Percentiles rank a stretch among this genome's conserved stretches.
Evolutionary conservation across 2,113 vertebrate species (phyloP).

Genomic region (Eudyptes chrysolophus): DNA sequence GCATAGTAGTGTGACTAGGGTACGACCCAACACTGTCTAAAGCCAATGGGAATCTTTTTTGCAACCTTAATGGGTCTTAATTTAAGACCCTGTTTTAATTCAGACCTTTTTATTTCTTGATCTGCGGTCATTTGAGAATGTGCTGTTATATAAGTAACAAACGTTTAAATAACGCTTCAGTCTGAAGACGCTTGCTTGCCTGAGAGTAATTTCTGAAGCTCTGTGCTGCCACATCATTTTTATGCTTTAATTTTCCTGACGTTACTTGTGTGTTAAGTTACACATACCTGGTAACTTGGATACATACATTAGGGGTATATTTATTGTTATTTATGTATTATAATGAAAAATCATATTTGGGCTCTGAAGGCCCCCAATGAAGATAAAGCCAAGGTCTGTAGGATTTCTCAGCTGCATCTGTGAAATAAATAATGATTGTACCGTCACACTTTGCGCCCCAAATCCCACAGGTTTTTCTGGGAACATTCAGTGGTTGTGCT

Average conservation of each 20-base stretch:
- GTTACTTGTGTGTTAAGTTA: background rate
- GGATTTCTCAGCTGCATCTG: background rate
- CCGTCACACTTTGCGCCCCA: background rate
- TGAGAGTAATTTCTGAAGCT: background rate
- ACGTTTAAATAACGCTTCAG: background rate
- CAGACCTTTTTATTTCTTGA: background rate
- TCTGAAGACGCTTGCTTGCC: background rate
- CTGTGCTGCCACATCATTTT: background rate
- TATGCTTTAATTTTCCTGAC: background rate
- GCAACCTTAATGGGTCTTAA: background rate
- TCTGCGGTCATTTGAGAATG: background rate
- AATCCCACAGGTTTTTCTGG: background rate
- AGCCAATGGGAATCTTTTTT: background rate
- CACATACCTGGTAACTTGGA: background rate
- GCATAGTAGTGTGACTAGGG: fast-evolving
- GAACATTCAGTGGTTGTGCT: background rate
- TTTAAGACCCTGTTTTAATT: background rate
- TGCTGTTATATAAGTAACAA: background rate
- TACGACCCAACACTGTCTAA: fast-evolving
- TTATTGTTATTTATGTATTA: background rate
- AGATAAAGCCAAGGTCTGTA: background rate
- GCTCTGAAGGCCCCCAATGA: background rate
- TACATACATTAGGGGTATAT: background rate
- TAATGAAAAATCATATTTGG: background rate
- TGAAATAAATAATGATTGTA: background rate